Evolutionary conservation across 2,797 vertebrate genomes (phyloP).

Genomic region (Pristis pectinata): DNA sequence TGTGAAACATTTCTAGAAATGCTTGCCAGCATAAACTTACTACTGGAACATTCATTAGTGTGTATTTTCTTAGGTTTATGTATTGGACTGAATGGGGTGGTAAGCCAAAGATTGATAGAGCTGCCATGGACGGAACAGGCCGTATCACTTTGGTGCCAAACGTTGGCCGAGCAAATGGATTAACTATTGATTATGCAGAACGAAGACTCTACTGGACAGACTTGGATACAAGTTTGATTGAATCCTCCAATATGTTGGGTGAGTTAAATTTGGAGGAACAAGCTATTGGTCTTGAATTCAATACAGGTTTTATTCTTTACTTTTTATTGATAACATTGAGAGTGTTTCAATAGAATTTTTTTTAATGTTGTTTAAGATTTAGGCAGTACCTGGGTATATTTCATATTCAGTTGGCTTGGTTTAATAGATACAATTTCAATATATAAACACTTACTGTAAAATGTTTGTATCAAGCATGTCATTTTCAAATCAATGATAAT

Average conservation of each 20-base stretch:
- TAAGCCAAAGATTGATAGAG: slow-evolving; percentile 90
- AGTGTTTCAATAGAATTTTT: background rate
- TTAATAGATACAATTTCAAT: background rate
- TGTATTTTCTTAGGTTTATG: slow-evolving; percentile 75
- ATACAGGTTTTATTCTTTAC: background rate
- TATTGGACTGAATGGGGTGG: slow-evolving; percentile 99
- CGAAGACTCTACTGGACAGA: slow-evolving; percentile 94
- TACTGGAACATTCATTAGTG: too few relatives aligned
- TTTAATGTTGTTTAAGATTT: background rate
- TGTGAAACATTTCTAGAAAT: background rate
- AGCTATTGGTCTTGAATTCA: background rate
- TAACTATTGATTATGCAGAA: slow-evolving; percentile 94
- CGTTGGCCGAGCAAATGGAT: slow-evolving; percentile 87
- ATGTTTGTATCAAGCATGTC: background rate
- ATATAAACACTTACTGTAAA: too few relatives aligned
- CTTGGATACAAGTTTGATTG: slow-evolving; percentile 91
- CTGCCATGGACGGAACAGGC: slow-evolving; percentile 91
- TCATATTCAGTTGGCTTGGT: background rate
- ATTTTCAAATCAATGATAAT: background rate
- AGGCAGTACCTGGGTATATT: background rate
- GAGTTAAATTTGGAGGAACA: slow-evolving; percentile 40
- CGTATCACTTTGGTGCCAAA: slow-evolving; percentile 83
- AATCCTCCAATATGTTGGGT: slow-evolving; percentile 97
- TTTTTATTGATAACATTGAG: background rate
- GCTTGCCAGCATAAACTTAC: background rate